Percentiles rank a stretch among this genome's conserved stretches.
Conservation (phyloP, 2,888 invertebrate genomes). For the Drosophila niveifrons region DNA sequence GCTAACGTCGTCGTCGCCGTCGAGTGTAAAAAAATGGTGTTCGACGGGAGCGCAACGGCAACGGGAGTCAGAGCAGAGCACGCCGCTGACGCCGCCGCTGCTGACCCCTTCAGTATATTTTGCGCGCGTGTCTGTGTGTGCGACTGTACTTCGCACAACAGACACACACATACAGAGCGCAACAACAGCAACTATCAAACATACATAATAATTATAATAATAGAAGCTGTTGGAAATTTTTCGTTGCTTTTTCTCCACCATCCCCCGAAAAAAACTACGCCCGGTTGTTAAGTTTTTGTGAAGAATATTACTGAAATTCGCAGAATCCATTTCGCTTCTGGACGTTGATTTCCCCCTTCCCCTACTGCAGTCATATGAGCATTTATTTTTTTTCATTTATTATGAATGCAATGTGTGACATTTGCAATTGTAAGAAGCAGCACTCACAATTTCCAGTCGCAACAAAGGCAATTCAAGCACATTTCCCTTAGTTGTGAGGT, state of each 20-base stretch:
- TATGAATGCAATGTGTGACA: constrained; percentile 18
- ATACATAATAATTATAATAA: constrained; percentile 55
- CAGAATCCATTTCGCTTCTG: constrained; percentile 18
- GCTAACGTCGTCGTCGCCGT: constrained; percentile 76
- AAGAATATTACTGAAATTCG: constrained; percentile 18
- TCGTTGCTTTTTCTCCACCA: constrained; percentile 7
- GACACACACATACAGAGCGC: constrained; percentile 9
- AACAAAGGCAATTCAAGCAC: constrained; percentile 63
- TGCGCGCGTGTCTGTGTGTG: constrained; percentile 75
- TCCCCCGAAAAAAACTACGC: constrained; percentile 1
- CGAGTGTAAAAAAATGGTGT: constrained; percentile 64
- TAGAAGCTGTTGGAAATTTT: constrained; percentile 54
- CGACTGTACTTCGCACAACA: constrained; percentile 78
- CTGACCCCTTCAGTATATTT: constrained; percentile 69
- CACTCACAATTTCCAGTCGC: constrained; percentile 47
- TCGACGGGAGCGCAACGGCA: constrained; percentile 37
- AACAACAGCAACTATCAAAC: constrained; percentile 30
- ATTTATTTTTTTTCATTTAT: constrained; percentile 2
- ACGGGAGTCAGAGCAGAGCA: constrained; percentile 62
- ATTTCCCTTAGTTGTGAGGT: constrained; percentile 72
- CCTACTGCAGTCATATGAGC: not conserved
- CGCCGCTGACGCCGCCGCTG: constrained; percentile 40
- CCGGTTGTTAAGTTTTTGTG: constrained; percentile 22
- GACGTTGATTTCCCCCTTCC: constrained; percentile 14
- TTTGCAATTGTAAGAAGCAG: constrained; percentile 38